Base-by-base conservation (phyloP, 2,113 vertebrate species). In the Brachirus orientalis region DNA sequence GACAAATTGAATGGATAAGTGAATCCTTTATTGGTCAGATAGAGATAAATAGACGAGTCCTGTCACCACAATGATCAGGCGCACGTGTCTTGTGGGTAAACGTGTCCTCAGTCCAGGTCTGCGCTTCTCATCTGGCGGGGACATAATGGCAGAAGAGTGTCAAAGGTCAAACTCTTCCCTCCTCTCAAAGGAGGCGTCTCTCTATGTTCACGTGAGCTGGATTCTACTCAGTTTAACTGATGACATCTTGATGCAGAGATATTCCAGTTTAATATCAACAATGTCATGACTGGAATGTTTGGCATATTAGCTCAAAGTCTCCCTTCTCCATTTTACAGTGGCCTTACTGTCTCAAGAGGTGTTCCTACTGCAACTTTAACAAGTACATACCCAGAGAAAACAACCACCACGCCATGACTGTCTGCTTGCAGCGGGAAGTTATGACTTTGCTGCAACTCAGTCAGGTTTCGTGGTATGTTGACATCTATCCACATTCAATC, bases 351-450 rank as follows among this genome's bases (percentile, higher is more conserved):
- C 91, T 96, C 67, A 94, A 95, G 69, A 93, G 94, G 46, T 99
- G 97, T 74, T 93, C 92, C 71, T 98, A 98, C 89, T 98, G 96
- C 87, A 98, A 85, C 88, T 98, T 98, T 79, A 99, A 98, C 88
- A 96, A 96, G 54, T 98, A 97, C 61, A 93, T 96, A 47, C 78
- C 93, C 64, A 94, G 88, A 0, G 86, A 78, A 1, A 82, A 92
- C 80, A 93, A 95, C 0, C 87, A 95, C 63, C 72, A 17, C 0
- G 75, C 90, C 1, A 28, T 98, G 92, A 85, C 90, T 0, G 18
- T 84, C 62, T 96, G 96, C 43, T 91, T 98, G 73, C 92, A 94
- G 80, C 88, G 9, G 0, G 96, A 99, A 86, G 82, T 92, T 0
- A 86, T 50, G 36, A 94, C 95, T 0, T 61, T 99, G 79, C 91